These are phyloP conservation scores for Columbina picui DNA, from an alignment of 2,113 vertebrate species.

Conservation along the genomic window DNA sequence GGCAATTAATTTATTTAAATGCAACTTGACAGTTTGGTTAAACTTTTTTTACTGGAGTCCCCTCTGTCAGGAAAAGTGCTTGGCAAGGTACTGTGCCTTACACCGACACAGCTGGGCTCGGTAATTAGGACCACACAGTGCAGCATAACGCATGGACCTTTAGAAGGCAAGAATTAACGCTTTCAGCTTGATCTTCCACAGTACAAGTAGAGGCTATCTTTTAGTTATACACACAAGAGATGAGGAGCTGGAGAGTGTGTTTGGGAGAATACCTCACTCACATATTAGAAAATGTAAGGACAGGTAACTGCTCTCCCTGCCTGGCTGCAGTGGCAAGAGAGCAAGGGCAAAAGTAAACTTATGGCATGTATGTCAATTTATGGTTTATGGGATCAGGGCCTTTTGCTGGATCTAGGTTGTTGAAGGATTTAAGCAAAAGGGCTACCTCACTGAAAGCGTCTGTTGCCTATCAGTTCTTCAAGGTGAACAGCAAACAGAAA, in stretches of 20 bases:
- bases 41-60: background rate
- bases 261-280: background rate
- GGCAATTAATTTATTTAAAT: conserved; percentile 27
- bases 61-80: background rate
- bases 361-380: background rate
- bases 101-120: background rate
- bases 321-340: background rate
- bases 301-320: background rate
- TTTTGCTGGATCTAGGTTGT: background rate
- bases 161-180: background rate
- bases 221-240: background rate
- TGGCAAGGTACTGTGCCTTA: background rate
- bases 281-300: background rate
- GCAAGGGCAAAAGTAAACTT: background rate
- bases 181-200: background rate
- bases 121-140: background rate
- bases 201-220: background rate
- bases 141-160: background rate
- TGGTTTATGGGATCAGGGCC: background rate
- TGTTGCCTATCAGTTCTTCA: background rate
- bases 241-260: background rate
- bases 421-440: background rate
- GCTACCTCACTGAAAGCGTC: background rate
- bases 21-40: background rate
- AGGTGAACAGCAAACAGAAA: background rate